Conservation (phyloP, 2,888 invertebrate genomes). For the Phytoseiulus persimilis region DNA sequence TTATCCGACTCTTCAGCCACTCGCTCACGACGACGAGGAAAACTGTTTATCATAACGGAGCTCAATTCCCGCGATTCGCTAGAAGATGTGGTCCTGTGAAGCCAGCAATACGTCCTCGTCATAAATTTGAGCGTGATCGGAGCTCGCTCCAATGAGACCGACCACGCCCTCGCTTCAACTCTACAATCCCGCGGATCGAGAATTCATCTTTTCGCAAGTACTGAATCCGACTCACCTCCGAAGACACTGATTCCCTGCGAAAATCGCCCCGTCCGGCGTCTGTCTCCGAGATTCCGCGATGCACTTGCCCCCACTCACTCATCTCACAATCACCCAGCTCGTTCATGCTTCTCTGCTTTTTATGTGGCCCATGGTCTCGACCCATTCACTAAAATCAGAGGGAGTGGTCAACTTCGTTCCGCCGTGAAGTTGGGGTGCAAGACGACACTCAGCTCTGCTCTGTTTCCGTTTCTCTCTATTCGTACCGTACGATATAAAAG, state of each 20-base stretch:
- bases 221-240: no score
- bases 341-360: not conserved
- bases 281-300: not conserved
- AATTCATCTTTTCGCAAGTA: no score
- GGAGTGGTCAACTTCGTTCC: not conserved
- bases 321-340: not conserved
- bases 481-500: not conserved
- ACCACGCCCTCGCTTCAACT: not conserved
- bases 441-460: not conserved
- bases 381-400: not conserved
- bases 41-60: not conserved
- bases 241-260: no score
- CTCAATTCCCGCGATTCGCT: not conserved
- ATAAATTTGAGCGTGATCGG: not conserved
- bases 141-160: no score
- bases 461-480: not conserved
- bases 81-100: not conserved
- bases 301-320: not conserved
- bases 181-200: no score
- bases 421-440: not conserved
- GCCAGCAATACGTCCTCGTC: not conserved
- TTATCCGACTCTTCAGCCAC: no score
- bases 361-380: not conserved
- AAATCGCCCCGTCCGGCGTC: not conserved
- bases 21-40: no score